Percentiles rank a stretch among this genome's conserved stretches.
These are phyloP conservation scores for Octonoba sinensis DNA, from an alignment of 2,888 invertebrate species.

Conservation along the genomic window DNA sequence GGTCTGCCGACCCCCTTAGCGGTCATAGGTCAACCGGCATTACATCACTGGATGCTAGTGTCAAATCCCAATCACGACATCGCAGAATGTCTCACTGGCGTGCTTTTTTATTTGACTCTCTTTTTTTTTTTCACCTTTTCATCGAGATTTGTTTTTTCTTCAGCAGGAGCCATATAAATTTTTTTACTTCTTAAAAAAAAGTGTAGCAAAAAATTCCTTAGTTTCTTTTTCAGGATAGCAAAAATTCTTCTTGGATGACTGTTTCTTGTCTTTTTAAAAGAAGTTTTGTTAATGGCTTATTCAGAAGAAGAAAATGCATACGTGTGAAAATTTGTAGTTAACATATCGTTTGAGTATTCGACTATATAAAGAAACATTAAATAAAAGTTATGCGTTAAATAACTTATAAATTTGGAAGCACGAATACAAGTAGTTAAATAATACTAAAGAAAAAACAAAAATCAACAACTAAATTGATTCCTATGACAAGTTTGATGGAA, in stretches of 20 bases:
- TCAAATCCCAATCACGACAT: constrained; percentile 60
- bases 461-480: too few relatives aligned
- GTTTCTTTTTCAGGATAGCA: background rate
- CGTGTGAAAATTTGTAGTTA: too few relatives aligned
- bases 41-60: constrained; percentile 55
- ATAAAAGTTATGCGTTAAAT: too few relatives aligned
- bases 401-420: too few relatives aligned
- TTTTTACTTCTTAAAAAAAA: constrained; percentile 5
- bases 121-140: constrained; percentile 39
- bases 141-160: constrained; percentile 8
- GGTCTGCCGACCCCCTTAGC: constrained; percentile 41
- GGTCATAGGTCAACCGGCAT: constrained; percentile 53
- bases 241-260: constrained; percentile 2
- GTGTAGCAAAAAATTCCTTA: constrained; percentile 3
- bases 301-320: too few relatives aligned
- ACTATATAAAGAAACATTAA: too few relatives aligned
- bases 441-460: too few relatives aligned
- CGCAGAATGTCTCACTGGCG: constrained; percentile 52
- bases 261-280: background rate
- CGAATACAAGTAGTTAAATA: too few relatives aligned
- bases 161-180: background rate
- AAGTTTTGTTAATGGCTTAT: too few relatives aligned
- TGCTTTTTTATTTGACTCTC: background rate
- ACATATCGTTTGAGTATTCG: too few relatives aligned
- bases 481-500: too few relatives aligned